Conservation (phyloP, 1,140 invertebrate species). For the Pogonomyrmex californicus region DNA sequence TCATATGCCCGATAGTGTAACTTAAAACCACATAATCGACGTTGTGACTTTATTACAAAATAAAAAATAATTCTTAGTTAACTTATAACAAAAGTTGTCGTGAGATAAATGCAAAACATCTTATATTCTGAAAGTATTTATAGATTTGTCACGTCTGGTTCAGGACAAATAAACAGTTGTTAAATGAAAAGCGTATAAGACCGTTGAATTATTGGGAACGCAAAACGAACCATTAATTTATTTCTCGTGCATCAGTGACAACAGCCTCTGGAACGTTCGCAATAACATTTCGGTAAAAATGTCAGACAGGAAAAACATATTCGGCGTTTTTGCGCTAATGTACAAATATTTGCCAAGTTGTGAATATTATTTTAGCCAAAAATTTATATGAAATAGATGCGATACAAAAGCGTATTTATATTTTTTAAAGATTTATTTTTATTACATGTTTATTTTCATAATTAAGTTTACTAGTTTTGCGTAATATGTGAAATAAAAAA, state of each 20-base stretch:
- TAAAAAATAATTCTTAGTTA: neutral
- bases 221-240: slow-evolving; percentile 48
- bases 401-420: neutral
- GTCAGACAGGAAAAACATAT: neutral
- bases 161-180: slow-evolving; percentile 53
- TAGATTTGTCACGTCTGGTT: slow-evolving; percentile 47
- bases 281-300: slow-evolving; percentile 60
- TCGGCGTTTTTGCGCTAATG: neutral
- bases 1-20: neutral
- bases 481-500: neutral
- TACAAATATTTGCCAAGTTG: neutral
- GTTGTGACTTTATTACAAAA: neutral
- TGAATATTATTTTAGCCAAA: neutral
- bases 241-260: slow-evolving; percentile 44
- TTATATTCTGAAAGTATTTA: slow-evolving; percentile 51
- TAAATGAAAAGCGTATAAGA: slow-evolving; percentile 42
- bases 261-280: slow-evolving; percentile 18
- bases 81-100: neutral
- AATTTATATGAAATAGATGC: slow-evolving; percentile 19
- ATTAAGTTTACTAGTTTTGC: neutral
- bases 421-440: neutral
- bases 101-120: neutral
- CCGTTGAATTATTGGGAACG: slow-evolving; percentile 34
- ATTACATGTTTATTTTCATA: neutral
- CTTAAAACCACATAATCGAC: neutral